These are phyloP conservation scores for Falco peregrinus DNA, from an alignment of 2,797 vertebrate genomes.

Conservation along the genomic window DNA sequence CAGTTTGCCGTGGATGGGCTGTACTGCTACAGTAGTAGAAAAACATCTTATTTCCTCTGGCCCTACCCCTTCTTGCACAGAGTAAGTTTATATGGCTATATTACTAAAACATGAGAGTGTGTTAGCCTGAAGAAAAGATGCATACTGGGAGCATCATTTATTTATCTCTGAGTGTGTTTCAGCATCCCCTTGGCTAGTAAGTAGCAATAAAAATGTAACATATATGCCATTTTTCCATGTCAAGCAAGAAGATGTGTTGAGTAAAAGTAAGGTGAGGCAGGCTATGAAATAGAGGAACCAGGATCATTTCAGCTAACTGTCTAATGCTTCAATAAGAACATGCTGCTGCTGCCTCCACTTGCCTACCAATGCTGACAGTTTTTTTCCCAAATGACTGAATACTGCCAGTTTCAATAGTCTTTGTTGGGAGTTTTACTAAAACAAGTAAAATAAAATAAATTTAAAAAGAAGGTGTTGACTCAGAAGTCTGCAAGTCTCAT, in stretches of 20 bases:
- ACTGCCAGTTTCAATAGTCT: background rate
- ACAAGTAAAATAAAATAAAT: background rate
- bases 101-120: constrained; percentile 13
- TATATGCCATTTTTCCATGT: background rate
- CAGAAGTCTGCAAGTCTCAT: background rate
- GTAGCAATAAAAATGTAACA: constrained; percentile 10
- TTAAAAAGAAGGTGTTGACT: background rate
- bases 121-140: background rate
- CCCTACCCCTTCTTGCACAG: background rate
- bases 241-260: background rate
- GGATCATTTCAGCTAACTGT: background rate
- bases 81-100: background rate
- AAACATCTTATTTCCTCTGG: background rate
- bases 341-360: background rate
- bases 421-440: background rate
- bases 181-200: background rate
- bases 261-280: background rate
- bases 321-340: background rate
- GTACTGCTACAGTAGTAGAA: background rate
- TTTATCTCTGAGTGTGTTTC: background rate
- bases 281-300: background rate
- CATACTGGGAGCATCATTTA: background rate
- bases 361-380: background rate
- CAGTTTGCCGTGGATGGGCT: background rate
- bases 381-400: background rate